These are phyloP conservation scores for Diabrotica balteata DNA, from an alignment of 2,888 invertebrate genomes.

Conservation along the genomic window DNA sequence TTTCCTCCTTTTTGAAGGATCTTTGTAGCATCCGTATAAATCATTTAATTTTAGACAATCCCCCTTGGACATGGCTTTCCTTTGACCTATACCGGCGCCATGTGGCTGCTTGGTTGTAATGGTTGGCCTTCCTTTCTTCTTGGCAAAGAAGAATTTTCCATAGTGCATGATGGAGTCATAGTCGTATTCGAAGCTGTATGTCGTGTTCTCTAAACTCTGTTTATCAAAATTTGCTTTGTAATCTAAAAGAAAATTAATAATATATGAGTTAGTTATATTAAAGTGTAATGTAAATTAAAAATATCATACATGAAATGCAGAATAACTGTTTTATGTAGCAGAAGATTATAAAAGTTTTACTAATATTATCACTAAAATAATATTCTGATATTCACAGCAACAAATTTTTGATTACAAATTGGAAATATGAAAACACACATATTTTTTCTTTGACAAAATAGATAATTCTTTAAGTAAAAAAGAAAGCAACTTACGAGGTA, in stretches of 20 bases:
- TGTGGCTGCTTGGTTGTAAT: constrained; percentile 67
- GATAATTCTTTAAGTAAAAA: no score
- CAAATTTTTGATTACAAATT: no score
- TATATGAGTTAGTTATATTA: no score
- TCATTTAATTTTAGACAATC: constrained; percentile 75
- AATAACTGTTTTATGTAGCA: no score
- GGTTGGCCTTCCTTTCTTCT: constrained; percentile 68
- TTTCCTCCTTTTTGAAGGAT: constrained; percentile 59
- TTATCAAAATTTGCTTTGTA: constrained; percentile 71
- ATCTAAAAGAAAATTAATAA: constrained; percentile 56
- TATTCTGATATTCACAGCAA: no score
- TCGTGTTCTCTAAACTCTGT: constrained; percentile 69
- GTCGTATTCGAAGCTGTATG: constrained; percentile 75
- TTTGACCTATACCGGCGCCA: constrained; percentile 66
- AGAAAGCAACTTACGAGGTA: constrained; percentile 62
- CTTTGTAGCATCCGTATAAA: constrained; percentile 68
- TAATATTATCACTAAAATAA: no score
- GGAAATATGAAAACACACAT: no score
- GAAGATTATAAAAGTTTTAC: no score
- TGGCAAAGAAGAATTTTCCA: constrained; percentile 70
- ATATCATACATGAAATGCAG: no score
- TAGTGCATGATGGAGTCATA: constrained; percentile 85
- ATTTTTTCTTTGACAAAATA: no score
- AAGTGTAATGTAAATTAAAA: no score
- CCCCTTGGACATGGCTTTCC: constrained; percentile 69